phyloP scores from a whole-genome alignment of 1,140 invertebrate genomes.

The Drosophila nigromelanica region DNA sequence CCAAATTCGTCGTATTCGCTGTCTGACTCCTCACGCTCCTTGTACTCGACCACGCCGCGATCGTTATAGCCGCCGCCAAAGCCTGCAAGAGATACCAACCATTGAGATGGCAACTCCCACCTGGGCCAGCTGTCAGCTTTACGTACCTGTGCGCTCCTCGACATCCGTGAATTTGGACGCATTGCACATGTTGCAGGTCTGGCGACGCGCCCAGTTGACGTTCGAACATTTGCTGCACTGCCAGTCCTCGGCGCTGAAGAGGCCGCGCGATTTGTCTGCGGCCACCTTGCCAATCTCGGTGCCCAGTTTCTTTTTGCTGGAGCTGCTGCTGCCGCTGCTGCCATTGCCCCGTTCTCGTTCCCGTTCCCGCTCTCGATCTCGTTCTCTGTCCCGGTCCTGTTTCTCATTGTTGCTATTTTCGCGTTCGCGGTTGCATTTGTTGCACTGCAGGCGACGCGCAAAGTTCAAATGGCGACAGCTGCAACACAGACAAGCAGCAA shows the following conservation, averaged over 20 bases:
- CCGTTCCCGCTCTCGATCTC: slow-evolving; percentile 55
- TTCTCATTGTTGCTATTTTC: slow-evolving; percentile 58
- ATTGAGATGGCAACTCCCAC: background rate
- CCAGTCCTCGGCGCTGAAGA: slow-evolving; percentile 99
- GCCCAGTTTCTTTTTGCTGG: slow-evolving; percentile 93
- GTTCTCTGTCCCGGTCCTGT: slow-evolving; percentile 56
- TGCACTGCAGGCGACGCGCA: slow-evolving; percentile 94
- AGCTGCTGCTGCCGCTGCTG: slow-evolving; percentile 85
- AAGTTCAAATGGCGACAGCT: slow-evolving; percentile 98
- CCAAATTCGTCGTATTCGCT: slow-evolving; percentile 99
- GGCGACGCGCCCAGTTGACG: slow-evolving; percentile 99
- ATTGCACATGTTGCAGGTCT: slow-evolving; percentile 99
- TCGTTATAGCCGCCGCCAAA: slow-evolving; percentile 97
- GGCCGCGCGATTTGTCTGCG: slow-evolving; percentile 98
- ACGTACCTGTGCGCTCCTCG: slow-evolving; percentile 87
- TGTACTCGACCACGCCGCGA: slow-evolving; percentile 96
- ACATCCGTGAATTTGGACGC: slow-evolving; percentile 98
- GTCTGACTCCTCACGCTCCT: slow-evolving; percentile 92
- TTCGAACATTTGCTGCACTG: slow-evolving; percentile 99
- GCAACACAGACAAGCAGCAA: slow-evolving; percentile 51
- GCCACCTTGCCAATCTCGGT: slow-evolving; percentile 99
- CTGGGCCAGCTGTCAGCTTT: background rate
- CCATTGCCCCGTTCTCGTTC: slow-evolving; percentile 72
- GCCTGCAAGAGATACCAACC: slow-evolving; percentile 85
- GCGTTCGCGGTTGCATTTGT: slow-evolving; percentile 89